Conservation (phyloP, 2,113 vertebrate genomes). For the Megaceryle torquata region DNA sequence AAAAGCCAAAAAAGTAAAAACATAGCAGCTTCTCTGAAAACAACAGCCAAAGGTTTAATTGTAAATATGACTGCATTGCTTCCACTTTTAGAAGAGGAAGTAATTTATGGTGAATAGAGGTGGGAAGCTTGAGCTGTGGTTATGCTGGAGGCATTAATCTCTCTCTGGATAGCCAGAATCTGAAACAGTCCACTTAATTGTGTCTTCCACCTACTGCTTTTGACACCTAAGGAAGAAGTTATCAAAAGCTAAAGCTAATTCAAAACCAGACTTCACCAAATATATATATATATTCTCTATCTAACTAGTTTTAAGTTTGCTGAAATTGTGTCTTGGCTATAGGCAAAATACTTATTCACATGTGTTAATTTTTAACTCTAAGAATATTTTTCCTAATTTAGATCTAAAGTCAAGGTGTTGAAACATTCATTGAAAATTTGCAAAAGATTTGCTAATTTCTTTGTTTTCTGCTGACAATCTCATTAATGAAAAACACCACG, state of each 20-base stretch:
- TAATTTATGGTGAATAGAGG: not conserved
- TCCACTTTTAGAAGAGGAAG: not conserved
- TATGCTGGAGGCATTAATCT: not conserved
- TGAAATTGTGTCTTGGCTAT: not conserved
- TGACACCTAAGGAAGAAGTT: not conserved
- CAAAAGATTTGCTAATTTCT: not conserved
- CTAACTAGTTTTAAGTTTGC: not conserved
- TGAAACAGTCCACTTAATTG: not conserved
- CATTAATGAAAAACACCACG: not conserved
- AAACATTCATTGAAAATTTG: not conserved
- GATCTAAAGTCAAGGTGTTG: not conserved
- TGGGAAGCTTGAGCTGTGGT: not conserved
- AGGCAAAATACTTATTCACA: not conserved
- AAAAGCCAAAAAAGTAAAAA: not conserved
- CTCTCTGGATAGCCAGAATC: not conserved
- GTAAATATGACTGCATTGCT: not conserved
- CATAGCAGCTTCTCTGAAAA: not conserved
- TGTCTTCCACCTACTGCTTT: not conserved
- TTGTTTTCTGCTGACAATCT: not conserved
- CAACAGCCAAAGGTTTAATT: not conserved
- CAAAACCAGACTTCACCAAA: not conserved
- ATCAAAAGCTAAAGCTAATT: not conserved
- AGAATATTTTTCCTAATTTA: not conserved
- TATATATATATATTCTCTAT: not conserved
- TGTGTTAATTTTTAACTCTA: not conserved